A percentile compares a stretch with the other conserved stretches of the same genome.
Conservation (phyloP, 2,888 invertebrate genomes). For the Chloroclystis v-ata region DNA sequence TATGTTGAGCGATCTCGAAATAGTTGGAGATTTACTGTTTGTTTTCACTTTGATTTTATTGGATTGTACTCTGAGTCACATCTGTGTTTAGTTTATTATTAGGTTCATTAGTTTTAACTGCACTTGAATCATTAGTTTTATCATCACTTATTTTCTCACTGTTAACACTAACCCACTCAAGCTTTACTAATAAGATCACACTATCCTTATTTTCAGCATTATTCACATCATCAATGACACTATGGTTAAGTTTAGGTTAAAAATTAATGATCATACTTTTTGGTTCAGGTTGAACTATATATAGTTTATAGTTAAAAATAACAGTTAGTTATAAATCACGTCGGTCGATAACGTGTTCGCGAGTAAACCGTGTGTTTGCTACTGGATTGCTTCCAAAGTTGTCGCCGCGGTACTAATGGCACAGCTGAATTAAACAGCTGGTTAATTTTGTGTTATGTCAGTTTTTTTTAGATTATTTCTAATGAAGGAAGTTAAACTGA, state of each 20-base stretch:
- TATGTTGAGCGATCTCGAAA: constrained; percentile 55
- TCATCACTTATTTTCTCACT: constrained; percentile 6
- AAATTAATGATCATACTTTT: too few relatives aligned
- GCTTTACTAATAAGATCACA: constrained; percentile 4
- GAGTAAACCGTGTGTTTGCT: constrained; percentile 46
- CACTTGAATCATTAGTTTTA: constrained; percentile 7
- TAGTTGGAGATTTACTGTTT: constrained; percentile 59
- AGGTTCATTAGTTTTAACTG: constrained; percentile 9
- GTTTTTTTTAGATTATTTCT: too few relatives aligned
- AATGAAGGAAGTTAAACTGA: too few relatives aligned
- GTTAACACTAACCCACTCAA: not conserved
- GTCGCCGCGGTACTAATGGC: constrained; percentile 52
- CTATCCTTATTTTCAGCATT: not conserved
- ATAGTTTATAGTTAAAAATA: constrained; percentile 19
- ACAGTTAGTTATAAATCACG: constrained; percentile 22
- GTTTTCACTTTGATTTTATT: constrained; percentile 61
- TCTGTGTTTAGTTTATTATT: constrained; percentile 24
- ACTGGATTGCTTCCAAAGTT: constrained; percentile 74
- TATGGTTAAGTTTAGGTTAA: too few relatives aligned
- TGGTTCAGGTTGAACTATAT: constrained; percentile 5
- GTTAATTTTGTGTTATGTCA: not conserved
- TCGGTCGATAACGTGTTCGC: constrained; percentile 47
- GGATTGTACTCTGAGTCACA: constrained; percentile 47
- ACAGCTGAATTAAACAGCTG: constrained; percentile 7
- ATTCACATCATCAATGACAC: constrained; percentile 1